These are phyloP conservation scores for Darevskia nairensis DNA, from an alignment of 2,797 vertebrate genomes.

Conservation along the genomic window DNA sequence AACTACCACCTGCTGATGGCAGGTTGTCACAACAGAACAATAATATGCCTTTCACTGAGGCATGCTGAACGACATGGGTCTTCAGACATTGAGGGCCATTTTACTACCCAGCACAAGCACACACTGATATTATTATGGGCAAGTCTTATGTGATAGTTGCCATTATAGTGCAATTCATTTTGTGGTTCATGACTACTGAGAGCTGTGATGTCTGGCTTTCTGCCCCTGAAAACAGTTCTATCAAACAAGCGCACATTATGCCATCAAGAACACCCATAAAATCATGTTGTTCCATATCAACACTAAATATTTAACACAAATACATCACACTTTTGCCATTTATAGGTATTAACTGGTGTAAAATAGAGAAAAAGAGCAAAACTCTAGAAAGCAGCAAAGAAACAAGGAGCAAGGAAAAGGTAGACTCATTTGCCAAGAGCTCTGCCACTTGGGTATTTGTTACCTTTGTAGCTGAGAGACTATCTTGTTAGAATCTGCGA, in stretches of 20 bases:
- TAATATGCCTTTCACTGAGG: neutral
- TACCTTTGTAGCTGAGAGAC: conserved; percentile 63
- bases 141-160: neutral
- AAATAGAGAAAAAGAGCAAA: neutral
- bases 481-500: conserved; percentile 65
- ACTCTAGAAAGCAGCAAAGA: conserved; percentile 3
- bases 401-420: neutral
- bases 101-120: neutral
- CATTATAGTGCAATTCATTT: neutral
- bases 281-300: neutral
- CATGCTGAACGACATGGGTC: neutral
- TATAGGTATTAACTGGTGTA: neutral
- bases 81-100: neutral
- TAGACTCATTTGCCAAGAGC: conserved; percentile 56
- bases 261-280: neutral
- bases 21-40: neutral
- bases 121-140: neutral
- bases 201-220: neutral
- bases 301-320: neutral
- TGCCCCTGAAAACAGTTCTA: neutral
- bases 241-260: neutral
- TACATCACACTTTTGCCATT: neutral
- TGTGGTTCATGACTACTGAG: neutral
- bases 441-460: conserved; percentile 44
- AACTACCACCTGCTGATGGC: neutral